Percentiles rank a stretch among this genome's conserved stretches.
Evolutionary conservation across 2,888 invertebrate genomes (phyloP).

Genomic region (Xestia rhomboidea): DNA sequence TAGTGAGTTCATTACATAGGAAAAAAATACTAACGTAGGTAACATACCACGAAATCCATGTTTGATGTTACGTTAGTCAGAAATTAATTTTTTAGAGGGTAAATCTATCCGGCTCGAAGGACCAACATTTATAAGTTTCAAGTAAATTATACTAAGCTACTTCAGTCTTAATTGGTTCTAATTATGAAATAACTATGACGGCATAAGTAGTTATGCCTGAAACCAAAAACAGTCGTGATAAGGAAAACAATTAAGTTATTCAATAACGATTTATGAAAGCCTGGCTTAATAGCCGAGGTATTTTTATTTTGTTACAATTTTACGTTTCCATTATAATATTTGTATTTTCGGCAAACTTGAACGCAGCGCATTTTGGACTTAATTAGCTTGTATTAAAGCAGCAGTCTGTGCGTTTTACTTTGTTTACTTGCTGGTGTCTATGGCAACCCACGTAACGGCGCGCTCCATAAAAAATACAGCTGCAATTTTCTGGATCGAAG

Average conservation of each 20-base stretch:
- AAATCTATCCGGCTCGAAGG: constrained; percentile 4
- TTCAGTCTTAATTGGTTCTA: neutral
- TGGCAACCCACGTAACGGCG: constrained; percentile 68
- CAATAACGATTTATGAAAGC: constrained; percentile 13
- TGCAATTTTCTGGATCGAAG: constrained; percentile 47
- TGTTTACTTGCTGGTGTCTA: constrained; percentile 71
- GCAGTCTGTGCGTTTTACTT: constrained; percentile 38
- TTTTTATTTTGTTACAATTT: constrained; percentile 20
- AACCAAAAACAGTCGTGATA: constrained; percentile 47
- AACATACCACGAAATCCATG: neutral
- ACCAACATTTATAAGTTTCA: neutral
- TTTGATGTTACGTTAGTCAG: neutral
- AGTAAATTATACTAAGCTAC: neutral
- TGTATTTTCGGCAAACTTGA: neutral
- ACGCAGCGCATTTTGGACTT: constrained; percentile 35
- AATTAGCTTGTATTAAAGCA: constrained; percentile 25
- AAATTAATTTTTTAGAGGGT: neutral
- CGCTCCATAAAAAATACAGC: constrained; percentile 62
- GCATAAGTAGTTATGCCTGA: constrained; percentile 56
- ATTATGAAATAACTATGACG: constrained; percentile 17
- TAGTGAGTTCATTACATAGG: neutral
- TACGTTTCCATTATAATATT: constrained; percentile 11
- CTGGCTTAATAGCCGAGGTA: constrained; percentile 1
- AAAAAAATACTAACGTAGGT: neutral
- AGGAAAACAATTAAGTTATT: constrained; percentile 25